These are phyloP conservation scores for Trididemnum miniatum DNA, from an alignment of 23 tunicate species.

Conservation along the genomic window DNA sequence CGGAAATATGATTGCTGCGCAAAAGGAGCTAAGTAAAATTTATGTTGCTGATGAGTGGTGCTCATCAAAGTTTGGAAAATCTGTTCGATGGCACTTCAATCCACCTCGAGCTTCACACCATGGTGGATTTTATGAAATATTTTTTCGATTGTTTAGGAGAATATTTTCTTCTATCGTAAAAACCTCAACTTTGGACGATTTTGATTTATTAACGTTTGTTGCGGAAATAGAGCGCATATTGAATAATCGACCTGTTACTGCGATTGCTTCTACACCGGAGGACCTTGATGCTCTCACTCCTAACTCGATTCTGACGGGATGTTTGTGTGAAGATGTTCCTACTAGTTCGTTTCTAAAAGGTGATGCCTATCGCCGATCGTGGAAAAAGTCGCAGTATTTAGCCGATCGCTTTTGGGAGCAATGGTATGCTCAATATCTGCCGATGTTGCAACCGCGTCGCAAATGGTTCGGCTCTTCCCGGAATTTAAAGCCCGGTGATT, in stretches of 20 bases:
- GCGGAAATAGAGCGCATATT: not conserved
- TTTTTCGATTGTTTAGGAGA: constrained; percentile 1
- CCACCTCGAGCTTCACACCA: not conserved
- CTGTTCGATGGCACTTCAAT: not conserved
- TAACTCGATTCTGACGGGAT: not conserved
- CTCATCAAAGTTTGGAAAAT: not conserved
- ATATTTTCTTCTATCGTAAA: not conserved
- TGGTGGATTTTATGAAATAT: too few species aligned
- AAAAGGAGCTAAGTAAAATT: not conserved
- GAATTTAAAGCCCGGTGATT: not conserved
- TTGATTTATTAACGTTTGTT: not conserved
- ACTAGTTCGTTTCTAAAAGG: not conserved
- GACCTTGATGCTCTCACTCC: not conserved
- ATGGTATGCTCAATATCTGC: not conserved
- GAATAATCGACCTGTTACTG: not conserved
- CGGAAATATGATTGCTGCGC: not conserved
- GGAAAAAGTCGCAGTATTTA: not conserved
- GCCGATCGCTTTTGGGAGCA: too few species aligned
- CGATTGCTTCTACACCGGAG: not conserved
- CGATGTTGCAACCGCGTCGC: not conserved
- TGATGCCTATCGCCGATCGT: not conserved
- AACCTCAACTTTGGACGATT: not conserved
- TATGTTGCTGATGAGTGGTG: not conserved
- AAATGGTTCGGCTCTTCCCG: not conserved
- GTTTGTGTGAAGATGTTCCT: not conserved